Evolutionary conservation across 2,888 invertebrate genomes (phyloP), one percentile per base, ranked within the genome.

Genomic region (Dynastes hyllus): DNA sequence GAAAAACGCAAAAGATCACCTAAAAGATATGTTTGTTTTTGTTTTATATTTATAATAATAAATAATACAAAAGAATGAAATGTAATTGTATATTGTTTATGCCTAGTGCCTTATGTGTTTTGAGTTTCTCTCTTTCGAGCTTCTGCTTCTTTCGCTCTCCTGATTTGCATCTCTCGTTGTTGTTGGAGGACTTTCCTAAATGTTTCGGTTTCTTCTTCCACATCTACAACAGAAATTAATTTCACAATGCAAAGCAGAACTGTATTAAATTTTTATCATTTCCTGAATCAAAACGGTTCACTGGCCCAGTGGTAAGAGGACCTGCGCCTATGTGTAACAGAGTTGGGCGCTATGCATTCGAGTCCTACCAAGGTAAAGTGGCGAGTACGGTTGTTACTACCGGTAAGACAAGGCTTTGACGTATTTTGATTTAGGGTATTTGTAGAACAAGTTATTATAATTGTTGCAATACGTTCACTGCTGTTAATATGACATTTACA

Each of bases 161-260:
- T 89, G 27, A 87, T 82, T 79, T 88, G 89, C 87, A 88, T 87
- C 27, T 88, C 86, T 77, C 84, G 86, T 79, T 89, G 89, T 80
- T 88, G 87, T 77, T 86, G 84, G 9, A 90, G 79, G 4, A 87
- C 88, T 83, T 86, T 86, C 67, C 84, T 84, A 76, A 89, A 90
- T 2, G 85, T 86, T 71, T 87, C 86, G 29, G 84, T 86, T 76
- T 88, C 89, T 45, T 87, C 84, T 73, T 85, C 83, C 32, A 83
- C 83, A 16, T 86, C 84, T 58, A 81, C 81, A 45, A 11, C 45
- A 45, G 2, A 11, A 11, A 45, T 11, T 45, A 8, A 45, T 45
- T 8, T 45, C 4, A 9, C 37, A 37, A 37, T 37, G 0, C 11
- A 51, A 13, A n/a, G 13, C 4, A 51, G 32, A 67, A 22, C 22